phyloP scores from a whole-genome alignment of 2,888 invertebrate species.

The Stratiomys singularior region DNA sequence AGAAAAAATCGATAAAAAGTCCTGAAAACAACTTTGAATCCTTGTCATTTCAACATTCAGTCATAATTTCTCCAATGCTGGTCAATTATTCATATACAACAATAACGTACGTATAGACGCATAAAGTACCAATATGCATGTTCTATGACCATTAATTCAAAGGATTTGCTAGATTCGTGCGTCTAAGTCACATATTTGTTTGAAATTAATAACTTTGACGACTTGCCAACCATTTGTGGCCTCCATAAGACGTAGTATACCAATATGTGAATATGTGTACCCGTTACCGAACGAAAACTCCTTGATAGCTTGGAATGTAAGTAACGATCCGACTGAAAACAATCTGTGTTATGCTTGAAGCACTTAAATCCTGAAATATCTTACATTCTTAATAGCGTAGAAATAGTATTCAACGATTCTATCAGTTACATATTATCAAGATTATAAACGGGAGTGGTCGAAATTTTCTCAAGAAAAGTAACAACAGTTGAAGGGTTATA shows the following conservation, averaged over 20 bases:
- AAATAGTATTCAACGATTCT: slow-evolving; percentile 29
- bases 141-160: slow-evolving; percentile 31
- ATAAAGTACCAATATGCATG: slow-evolving; percentile 45
- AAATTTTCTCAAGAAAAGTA: slow-evolving; percentile 23
- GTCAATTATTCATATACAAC: no score
- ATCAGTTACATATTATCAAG: slow-evolving; percentile 38
- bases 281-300: not conserved
- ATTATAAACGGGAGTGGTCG: not conserved
- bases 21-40: no score
- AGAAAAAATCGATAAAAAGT: no score
- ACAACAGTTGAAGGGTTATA: slow-evolving; percentile 42
- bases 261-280: not conserved
- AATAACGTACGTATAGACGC: slow-evolving; percentile 10
- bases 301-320: slow-evolving; percentile 24
- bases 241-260: not conserved
- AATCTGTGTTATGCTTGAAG: slow-evolving; percentile 4
- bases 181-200: slow-evolving; percentile 43
- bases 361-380: slow-evolving; percentile 41
- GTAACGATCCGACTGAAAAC: not conserved
- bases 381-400: slow-evolving; percentile 35
- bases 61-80: no score
- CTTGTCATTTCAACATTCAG: no score
- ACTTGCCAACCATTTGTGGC: slow-evolving; percentile 4
- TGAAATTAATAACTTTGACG: slow-evolving; percentile 40
- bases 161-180: slow-evolving; percentile 40